Evolutionary conservation across 2,797 vertebrate genomes (phyloP).

Genomic region (Molossus molossus): DNA sequence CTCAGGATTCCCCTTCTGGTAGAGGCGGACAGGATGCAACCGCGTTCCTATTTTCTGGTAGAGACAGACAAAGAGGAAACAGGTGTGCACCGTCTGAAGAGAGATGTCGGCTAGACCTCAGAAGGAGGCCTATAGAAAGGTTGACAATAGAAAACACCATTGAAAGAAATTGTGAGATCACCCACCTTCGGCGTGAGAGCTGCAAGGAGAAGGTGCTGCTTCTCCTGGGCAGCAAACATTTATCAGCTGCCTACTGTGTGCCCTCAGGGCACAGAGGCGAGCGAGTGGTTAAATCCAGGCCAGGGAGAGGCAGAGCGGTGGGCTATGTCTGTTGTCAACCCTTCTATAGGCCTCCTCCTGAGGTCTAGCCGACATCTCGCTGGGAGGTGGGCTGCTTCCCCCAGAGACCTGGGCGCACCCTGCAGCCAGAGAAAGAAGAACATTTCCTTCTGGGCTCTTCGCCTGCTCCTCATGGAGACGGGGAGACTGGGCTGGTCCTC

Average conservation of each 20-base stretch:
- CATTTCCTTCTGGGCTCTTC: background rate
- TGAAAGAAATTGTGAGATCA: background rate
- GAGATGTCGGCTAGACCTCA: background rate
- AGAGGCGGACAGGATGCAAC: background rate
- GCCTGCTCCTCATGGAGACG: background rate
- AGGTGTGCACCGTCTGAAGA: rapidly evolving
- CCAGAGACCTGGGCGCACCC: background rate
- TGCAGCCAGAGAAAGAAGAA: background rate
- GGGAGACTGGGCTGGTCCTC: background rate
- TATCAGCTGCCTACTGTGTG: background rate
- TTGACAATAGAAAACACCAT: background rate
- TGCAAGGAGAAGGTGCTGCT: background rate
- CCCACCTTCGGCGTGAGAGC: background rate
- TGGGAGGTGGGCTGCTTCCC: background rate
- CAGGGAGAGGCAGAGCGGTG: rapidly evolving
- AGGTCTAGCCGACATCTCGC: background rate
- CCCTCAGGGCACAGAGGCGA: background rate
- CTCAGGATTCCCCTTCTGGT: background rate
- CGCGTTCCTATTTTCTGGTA: background rate
- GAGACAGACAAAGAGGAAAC: background rate
- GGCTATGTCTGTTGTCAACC: background rate
- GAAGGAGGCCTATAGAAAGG: background rate
- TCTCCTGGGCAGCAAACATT: background rate
- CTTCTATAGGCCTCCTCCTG: too few relatives aligned
- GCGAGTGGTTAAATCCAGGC: background rate